Percentiles rank a stretch among this genome's conserved stretches.
Evolutionary conservation across 2,113 vertebrate species (phyloP).

Genomic region (Heterotis niloticus): DNA sequence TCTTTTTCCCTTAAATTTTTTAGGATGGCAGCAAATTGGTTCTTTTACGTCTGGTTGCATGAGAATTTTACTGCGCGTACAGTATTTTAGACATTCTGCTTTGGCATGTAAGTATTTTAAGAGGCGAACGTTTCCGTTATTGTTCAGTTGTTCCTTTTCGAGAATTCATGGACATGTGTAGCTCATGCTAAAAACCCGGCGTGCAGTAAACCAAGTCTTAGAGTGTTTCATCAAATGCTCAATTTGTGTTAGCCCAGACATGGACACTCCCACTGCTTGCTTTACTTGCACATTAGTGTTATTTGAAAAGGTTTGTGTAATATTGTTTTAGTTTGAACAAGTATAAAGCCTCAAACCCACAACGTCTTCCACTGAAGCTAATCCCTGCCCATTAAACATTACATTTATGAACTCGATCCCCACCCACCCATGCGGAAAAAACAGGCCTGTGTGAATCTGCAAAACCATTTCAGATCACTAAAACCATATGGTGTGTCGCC

Average conservation of each 20-base stretch:
- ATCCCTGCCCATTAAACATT: conserved; percentile 29
- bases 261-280: conserved; percentile 24
- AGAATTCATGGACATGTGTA: too few species aligned
- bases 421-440: conserved; percentile 31
- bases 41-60: too few species aligned
- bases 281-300: conserved; percentile 42
- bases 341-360: neutral
- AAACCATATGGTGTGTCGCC: too few species aligned
- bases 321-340: neutral
- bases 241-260: conserved; percentile 36
- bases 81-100: too few species aligned
- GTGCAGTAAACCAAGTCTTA: conserved; percentile 24
- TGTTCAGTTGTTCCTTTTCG: too few species aligned
- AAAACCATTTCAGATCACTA: conserved; percentile 29
- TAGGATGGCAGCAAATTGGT: too few species aligned
- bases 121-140: too few species aligned
- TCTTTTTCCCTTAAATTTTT: too few species aligned
- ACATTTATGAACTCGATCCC: conserved; percentile 28
- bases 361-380: too few species aligned
- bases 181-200: too few species aligned
- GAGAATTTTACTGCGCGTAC: too few species aligned
- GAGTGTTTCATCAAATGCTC: conserved; percentile 30
- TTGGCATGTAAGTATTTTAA: too few species aligned
- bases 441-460: conserved; percentile 36
- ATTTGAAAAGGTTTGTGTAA: neutral